Conservation (phyloP, 2,888 invertebrate species). For the Lobophora halterata region DNA sequence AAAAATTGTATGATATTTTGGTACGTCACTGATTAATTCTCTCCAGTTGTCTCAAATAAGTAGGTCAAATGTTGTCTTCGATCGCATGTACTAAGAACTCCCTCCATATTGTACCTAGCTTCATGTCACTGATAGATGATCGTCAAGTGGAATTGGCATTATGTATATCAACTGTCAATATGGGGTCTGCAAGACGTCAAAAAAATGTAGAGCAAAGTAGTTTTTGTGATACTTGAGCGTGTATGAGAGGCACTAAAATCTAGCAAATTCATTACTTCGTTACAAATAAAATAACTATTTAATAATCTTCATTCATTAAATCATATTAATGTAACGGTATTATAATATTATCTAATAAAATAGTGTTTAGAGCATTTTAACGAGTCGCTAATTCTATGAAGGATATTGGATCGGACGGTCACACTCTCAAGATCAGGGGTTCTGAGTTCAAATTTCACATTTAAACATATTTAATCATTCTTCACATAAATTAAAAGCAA, state of each 20-base stretch:
- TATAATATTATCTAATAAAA: constrained; percentile 50
- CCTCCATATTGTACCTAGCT: no score
- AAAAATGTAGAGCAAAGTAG: background rate
- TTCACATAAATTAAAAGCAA: constrained; percentile 23
- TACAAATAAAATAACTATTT: constrained; percentile 43
- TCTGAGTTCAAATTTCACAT: constrained; percentile 58
- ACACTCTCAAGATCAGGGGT: constrained; percentile 75
- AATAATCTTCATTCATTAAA: constrained; percentile 66
- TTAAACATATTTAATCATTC: constrained; percentile 20
- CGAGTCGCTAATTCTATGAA: constrained; percentile 78
- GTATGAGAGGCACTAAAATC: constrained; percentile 21
- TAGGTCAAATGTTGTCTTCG: no score
- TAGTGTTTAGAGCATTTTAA: constrained; percentile 69
- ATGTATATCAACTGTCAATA: constrained; percentile 2
- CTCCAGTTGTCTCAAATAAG: no score
- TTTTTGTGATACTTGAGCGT: constrained; percentile 8
- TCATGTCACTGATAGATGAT: no score
- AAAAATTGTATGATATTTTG: no score
- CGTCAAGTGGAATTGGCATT: no score
- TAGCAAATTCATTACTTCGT: constrained; percentile 33
- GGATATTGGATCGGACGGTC: constrained; percentile 72
- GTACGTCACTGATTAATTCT: no score
- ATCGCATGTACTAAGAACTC: no score
- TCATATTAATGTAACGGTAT: constrained; percentile 58
- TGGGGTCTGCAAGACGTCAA: background rate